Evolutionary conservation across 2,113 vertebrate genomes (phyloP).

Genomic region (Globicephala melas): DNA sequence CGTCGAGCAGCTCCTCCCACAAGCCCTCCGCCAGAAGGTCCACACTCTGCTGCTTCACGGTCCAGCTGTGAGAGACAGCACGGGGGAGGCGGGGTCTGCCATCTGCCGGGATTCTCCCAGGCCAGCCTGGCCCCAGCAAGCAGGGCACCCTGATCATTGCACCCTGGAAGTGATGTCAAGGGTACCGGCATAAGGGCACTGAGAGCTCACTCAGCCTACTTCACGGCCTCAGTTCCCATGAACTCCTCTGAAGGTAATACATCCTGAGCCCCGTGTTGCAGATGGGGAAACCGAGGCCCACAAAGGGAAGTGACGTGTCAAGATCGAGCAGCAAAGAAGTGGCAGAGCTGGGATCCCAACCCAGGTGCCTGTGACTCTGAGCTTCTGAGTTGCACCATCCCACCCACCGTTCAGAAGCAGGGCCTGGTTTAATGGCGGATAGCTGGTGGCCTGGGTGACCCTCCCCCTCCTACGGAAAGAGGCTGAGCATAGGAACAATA

Average conservation of each 20-base stretch:
- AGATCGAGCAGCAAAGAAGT: neutral
- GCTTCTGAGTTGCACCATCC: neutral
- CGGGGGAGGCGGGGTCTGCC: fast-evolving
- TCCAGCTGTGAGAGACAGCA: slow-evolving; percentile 84
- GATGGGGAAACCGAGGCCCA: neutral
- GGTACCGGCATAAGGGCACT: fast-evolving
- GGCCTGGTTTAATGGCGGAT: neutral
- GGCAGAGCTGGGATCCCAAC: neutral
- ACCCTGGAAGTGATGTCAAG: neutral
- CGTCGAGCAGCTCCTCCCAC: slow-evolving; percentile 89
- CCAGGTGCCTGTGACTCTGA: neutral
- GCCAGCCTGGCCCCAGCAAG: too few relatives aligned
- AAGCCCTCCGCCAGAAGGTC: slow-evolving; percentile 88
- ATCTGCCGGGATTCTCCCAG: neutral
- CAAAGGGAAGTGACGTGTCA: neutral
- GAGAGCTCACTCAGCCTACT: too few relatives aligned
- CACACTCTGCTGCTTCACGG: slow-evolving; percentile 87
- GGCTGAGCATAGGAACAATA: neutral
- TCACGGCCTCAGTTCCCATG: neutral
- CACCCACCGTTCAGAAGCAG: fast-evolving
- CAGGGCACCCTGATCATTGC: neutral
- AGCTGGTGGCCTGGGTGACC: neutral
- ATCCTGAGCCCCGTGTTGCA: neutral
- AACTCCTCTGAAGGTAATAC: fast-evolving
- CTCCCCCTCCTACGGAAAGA: neutral